phyloP scores from a whole-genome alignment of 2,888 invertebrate genomes.

The Pherbina coryleti region DNA sequence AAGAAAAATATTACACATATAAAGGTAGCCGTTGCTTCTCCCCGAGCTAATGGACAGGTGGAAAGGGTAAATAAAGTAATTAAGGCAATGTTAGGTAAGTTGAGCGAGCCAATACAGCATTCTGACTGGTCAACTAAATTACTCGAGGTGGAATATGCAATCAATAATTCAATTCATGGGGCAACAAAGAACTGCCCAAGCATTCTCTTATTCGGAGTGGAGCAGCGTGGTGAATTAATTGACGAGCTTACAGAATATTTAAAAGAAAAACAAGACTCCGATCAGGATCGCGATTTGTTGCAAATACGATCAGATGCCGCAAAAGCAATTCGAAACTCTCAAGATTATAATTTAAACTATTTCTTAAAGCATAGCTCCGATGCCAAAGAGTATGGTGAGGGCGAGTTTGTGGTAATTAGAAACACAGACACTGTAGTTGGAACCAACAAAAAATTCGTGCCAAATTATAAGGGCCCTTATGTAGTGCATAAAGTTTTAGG shows the following conservation, averaged over 20 bases:
- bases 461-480: conserved; percentile 38
- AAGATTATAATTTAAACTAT: conserved; percentile 11
- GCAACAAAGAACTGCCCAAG: not conserved
- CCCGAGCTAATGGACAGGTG: no score
- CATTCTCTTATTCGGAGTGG: not conserved
- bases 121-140: not conserved
- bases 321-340: conserved; percentile 16
- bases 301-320: not conserved
- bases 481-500: conserved; percentile 30
- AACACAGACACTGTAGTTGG: conserved; percentile 30
- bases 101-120: not conserved
- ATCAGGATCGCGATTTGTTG: not conserved
- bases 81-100: no score
- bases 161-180: not conserved
- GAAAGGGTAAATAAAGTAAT: no score
- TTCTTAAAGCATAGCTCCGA: conserved; percentile 21
- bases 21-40: no score
- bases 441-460: conserved; percentile 25
- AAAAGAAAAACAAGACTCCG: not conserved
- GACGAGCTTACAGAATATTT: not conserved
- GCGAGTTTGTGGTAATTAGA: conserved; percentile 34
- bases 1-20: no score
- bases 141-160: not conserved
- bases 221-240: not conserved
- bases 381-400: conserved; percentile 1